A percentile compares a stretch with the other conserved stretches of the same genome.
These are phyloP conservation scores for Leiothrix lutea DNA, from an alignment of 2,113 vertebrate genomes.

Conservation along the genomic window DNA sequence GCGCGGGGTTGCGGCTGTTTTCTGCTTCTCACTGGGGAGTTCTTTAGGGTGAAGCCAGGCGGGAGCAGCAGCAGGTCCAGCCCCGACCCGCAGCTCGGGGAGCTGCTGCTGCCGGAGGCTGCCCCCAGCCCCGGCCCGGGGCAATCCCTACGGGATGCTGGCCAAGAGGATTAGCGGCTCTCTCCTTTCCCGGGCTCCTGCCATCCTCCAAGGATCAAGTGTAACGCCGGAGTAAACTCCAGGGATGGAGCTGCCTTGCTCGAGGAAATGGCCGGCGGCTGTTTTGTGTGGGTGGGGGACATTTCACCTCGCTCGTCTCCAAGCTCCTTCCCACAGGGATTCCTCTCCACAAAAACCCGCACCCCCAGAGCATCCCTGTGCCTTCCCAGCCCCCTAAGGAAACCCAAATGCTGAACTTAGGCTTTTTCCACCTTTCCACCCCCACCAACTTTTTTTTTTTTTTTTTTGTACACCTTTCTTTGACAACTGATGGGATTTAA, in stretches of 20 bases:
- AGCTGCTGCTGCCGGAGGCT: not conserved
- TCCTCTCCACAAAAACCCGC: not conserved
- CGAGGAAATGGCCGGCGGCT: not conserved
- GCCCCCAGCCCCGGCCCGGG: not conserved
- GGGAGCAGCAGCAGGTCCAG: not conserved
- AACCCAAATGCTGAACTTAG: not conserved
- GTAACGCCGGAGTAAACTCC: not conserved
- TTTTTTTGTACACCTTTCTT: not conserved
- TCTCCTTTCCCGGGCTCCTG: not conserved
- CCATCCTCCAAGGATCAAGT: not conserved
- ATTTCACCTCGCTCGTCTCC: not conserved
- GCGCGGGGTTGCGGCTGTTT: rapidly evolving
- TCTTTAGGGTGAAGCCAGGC: not conserved
- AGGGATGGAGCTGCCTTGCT: not conserved
- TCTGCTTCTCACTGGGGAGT: not conserved
- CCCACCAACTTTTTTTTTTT: rapidly evolving
- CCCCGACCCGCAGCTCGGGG: rapidly evolving
- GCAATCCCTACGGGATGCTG: not conserved
- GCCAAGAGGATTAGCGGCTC: not conserved
- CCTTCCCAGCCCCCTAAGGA: not conserved
- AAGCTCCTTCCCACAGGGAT: not conserved
- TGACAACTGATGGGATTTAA: not conserved
- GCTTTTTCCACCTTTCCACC: not conserved
- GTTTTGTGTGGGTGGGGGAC: rapidly evolving
- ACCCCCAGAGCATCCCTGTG: not conserved